Percentiles rank a stretch among this genome's conserved stretches.
These are phyloP conservation scores for Anguilla japonica DNA, from an alignment of 2,113 vertebrate species.

Conservation along the genomic window DNA sequence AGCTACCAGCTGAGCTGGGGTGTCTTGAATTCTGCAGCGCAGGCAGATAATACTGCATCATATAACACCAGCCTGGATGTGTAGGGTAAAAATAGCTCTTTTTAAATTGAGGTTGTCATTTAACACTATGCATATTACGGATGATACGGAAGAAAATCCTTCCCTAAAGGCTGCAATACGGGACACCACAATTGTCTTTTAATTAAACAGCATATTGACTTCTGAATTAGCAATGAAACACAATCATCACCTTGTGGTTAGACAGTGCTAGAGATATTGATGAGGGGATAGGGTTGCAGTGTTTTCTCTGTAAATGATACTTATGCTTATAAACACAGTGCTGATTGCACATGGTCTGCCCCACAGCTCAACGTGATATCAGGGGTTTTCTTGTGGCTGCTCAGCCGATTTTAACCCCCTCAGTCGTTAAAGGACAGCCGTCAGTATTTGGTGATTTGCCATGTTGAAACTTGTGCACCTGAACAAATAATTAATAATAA, in stretches of 20 bases:
- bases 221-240: background rate
- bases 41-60: background rate
- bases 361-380: conserved; percentile 65
- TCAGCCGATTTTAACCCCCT: conserved; percentile 51
- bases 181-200: background rate
- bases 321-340: conserved; percentile 28
- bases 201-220: background rate
- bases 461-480: background rate
- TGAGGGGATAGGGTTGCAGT: conserved; percentile 45
- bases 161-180: background rate
- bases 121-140: background rate
- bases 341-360: conserved; percentile 72
- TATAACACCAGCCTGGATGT: background rate
- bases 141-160: background rate
- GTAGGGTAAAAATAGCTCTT: background rate
- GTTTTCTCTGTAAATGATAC: conserved; percentile 43
- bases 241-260: conserved; percentile 1
- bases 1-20: background rate
- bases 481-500: background rate
- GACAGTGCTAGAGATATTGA: background rate
- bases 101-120: background rate
- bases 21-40: background rate
- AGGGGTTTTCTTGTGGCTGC: conserved; percentile 51
- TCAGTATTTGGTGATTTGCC: background rate
- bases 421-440: conserved; percentile 26